A percentile compares a stretch with the other conserved stretches of the same genome.
Conservation (phyloP, 2,888 invertebrate species). For the Drosophila paramelanica region DNA sequence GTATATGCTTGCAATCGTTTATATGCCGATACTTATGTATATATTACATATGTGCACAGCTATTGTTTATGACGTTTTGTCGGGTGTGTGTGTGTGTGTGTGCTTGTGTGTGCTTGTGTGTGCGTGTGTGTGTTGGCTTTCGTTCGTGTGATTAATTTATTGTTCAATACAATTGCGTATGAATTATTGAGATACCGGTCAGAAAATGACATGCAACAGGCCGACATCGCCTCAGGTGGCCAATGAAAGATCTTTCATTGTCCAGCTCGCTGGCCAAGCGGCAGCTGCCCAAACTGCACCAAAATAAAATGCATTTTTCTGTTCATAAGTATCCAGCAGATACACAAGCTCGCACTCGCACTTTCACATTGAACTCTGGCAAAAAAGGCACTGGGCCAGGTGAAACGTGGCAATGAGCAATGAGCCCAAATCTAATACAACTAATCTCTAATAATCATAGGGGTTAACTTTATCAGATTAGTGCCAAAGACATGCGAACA, state of each 20-base stretch:
- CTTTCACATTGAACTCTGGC: constrained; percentile 61
- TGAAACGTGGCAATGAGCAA: constrained; percentile 55
- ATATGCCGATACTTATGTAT: constrained; percentile 12
- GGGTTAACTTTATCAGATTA: constrained; percentile 56
- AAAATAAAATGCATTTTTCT: constrained; percentile 27
- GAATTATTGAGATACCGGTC: constrained; percentile 76
- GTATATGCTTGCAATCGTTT: neutral
- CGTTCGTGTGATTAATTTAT: constrained; percentile 78
- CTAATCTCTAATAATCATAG: constrained; percentile 57
- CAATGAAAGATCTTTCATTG: constrained; percentile 56
- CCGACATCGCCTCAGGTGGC: constrained; percentile 63
- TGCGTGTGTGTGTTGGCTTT: constrained; percentile 54
- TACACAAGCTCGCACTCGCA: constrained; percentile 37
- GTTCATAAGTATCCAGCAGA: constrained; percentile 16
- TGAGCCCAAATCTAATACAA: constrained; percentile 29
- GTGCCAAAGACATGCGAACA: constrained; percentile 24
- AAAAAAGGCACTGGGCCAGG: constrained; percentile 62
- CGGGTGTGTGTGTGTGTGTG: neutral
- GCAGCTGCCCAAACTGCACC: constrained; percentile 20
- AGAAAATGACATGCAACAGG: constrained; percentile 76
- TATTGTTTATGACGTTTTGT: constrained; percentile 50
- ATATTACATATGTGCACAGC: constrained; percentile 8
- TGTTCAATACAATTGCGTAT: constrained; percentile 78
- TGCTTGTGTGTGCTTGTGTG: constrained; percentile 12
- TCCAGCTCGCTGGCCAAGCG: constrained; percentile 20